These are phyloP conservation scores for Tachysurus vachellii DNA, from an alignment of 2,113 vertebrate genomes.

Conservation along the genomic window DNA sequence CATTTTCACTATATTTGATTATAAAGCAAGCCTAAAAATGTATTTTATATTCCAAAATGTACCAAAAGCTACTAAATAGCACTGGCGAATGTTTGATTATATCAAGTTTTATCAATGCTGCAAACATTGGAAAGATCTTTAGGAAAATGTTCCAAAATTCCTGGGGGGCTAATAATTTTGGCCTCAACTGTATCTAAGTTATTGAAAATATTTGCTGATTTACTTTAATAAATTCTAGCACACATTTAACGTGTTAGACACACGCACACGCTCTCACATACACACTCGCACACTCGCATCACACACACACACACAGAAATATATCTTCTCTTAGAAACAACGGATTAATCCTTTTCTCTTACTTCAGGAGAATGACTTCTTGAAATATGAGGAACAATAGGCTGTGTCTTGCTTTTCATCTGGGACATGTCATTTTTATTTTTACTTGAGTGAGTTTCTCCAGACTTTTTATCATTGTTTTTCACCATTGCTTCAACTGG, in stretches of 20 bases:
- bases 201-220: not conserved
- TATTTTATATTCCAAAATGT: too few species aligned
- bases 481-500: not conserved
- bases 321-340: not conserved
- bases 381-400: not conserved
- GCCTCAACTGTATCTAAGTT: too few species aligned
- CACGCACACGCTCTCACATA: not conserved
- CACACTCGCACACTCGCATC: not conserved
- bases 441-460: not conserved
- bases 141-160: too few species aligned
- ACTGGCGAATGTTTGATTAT: too few species aligned
- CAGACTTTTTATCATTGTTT: not conserved
- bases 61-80: too few species aligned
- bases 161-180: too few species aligned
- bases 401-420: too few species aligned
- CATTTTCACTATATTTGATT: too few species aligned
- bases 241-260: not conserved
- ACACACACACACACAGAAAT: too few species aligned
- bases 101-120: too few species aligned
- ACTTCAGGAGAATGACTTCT: not conserved
- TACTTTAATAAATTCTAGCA: not conserved
- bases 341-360: not conserved
- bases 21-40: too few species aligned
- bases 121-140: too few species aligned
- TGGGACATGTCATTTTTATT: not conserved